Conservation (phyloP, 2,113 vertebrate genomes). For the pig (Sus scrofa) region T2T-Sscrofa CM000826.6:133640001-133640500, state of each 20-base stretch:
- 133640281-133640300: slow-evolving; percentile 40
- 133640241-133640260: slow-evolving; percentile 46
- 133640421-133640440: background rate
- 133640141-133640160: slow-evolving; percentile 51
- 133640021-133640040: background rate
- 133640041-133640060: background rate
- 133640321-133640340: slow-evolving; percentile 40
- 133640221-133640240: slow-evolving; percentile 3
- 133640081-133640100: background rate
- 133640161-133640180: background rate
- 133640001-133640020: slow-evolving; percentile 46
- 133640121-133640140: slow-evolving; percentile 31
- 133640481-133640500: background rate
- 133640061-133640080: background rate
- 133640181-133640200: slow-evolving; percentile 23
- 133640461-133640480: background rate
- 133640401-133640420: background rate
- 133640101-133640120: slow-evolving; percentile 14
- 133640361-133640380: background rate
- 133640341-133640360: background rate
- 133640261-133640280: slow-evolving; percentile 65
- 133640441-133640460: background rate
- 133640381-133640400: background rate
- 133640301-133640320: slow-evolving; percentile 63
- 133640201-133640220: background rate